These are phyloP conservation scores for Cheilosia impressa DNA, from an alignment of 2,888 invertebrate genomes.

Conservation along the genomic window DNA sequence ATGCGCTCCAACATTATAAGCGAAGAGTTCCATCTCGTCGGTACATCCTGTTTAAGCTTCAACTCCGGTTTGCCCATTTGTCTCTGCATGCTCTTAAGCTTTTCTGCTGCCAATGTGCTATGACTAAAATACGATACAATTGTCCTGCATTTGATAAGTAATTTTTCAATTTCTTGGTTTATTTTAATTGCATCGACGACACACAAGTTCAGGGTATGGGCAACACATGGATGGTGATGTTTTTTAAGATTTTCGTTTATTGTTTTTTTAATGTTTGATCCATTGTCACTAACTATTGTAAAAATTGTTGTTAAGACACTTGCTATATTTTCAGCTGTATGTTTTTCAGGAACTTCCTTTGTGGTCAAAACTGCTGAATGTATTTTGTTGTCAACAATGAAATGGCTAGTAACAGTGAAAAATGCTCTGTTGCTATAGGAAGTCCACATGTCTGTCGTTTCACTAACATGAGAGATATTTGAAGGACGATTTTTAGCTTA, in stretches of 20 bases:
- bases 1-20: neutral
- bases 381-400: constrained; percentile 19
- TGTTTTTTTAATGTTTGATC: neutral
- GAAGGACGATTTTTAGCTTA: neutral
- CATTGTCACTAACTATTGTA: constrained; percentile 25
- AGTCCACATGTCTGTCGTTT: constrained; percentile 35
- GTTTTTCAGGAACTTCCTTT: constrained; percentile 29
- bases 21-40: neutral
- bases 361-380: constrained; percentile 35
- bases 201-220: constrained; percentile 28
- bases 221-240: constrained; percentile 39
- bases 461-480: constrained; percentile 3
- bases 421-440: constrained; percentile 16
- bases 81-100: constrained; percentile 21
- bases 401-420: constrained; percentile 23
- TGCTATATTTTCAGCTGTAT: constrained; percentile 29
- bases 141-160: constrained; percentile 5
- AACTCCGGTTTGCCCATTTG: constrained; percentile 7
- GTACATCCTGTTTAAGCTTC: constrained; percentile 16
- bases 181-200: constrained; percentile 11
- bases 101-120: neutral
- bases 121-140: constrained; percentile 11
- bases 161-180: neutral
- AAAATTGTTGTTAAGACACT: constrained; percentile 9
- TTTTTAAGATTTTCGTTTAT: constrained; percentile 31